These are phyloP conservation scores for Lycophotia porphyrea DNA, from an alignment of 2,888 invertebrate genomes.

Conservation along the genomic window DNA sequence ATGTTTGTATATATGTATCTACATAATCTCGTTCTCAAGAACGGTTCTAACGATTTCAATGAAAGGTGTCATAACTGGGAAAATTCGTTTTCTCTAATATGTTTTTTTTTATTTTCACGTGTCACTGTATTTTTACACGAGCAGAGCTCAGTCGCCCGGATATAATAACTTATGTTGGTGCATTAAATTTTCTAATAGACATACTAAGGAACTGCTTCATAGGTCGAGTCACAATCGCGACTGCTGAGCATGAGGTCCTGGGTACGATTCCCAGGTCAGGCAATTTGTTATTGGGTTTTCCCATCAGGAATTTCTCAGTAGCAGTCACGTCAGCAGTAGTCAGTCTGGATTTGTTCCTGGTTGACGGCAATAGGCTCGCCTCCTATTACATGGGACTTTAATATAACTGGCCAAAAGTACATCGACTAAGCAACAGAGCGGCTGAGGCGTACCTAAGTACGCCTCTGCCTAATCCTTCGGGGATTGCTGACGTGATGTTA, in stretches of 20 bases:
- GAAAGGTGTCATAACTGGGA: no score
- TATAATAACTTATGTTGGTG: background rate
- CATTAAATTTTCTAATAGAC: background rate
- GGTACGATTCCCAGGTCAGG: background rate
- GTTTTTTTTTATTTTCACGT: no score
- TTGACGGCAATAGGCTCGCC: background rate
- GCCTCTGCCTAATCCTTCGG: background rate
- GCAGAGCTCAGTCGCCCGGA: no score
- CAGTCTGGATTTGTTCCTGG: background rate
- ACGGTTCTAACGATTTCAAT: no score
- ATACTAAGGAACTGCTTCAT: background rate
- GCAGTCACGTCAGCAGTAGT: no score
- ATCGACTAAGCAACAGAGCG: no score
- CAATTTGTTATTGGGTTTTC: background rate
- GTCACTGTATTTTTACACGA: no score
- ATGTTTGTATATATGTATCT: no score
- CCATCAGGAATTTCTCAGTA: background rate
- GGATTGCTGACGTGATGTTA: background rate
- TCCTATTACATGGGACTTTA: background rate
- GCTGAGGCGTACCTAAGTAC: no score
- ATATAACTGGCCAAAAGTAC: no score
- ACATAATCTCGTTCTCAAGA: no score
- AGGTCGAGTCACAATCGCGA: background rate
- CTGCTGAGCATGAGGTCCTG: background rate
- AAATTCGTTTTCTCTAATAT: no score